Evolutionary conservation across 2,888 invertebrate genomes (phyloP), one percentile per base, ranked within the genome.

Genomic region (Augochlorella aurata): DNA sequence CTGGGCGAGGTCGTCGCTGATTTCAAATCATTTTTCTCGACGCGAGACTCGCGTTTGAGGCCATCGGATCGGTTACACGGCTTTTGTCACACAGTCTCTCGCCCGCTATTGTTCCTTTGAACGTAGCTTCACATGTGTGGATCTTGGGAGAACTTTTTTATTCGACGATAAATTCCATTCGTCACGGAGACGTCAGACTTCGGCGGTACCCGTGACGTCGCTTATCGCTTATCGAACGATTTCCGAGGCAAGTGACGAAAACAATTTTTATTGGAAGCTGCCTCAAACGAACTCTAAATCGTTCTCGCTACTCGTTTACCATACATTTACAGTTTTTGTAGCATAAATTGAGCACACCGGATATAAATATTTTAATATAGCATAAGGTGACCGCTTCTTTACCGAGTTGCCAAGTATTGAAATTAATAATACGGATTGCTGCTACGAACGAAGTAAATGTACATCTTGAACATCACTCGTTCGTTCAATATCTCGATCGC

Each of bases 81-180:
- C 77, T 77, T 77, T 82, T 72, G 54, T 77, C 82, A 71, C 54
- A 45, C 49, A 49, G 38, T 7, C 61, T 54, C 16, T 54, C 50
- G 54, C 49, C 45, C 61, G 66, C 49, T 21, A 74, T 77, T 72
- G 77, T 82, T 82, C 50, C 66, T 47, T 29, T 14, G 47, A 45
- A 9, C 61, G 63, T 54, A 77, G 61, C 71, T 69, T 76, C 73
- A 70, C 72, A 65, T 52, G n/a, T 21, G 47, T 12, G 10, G 7
- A 47, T 58, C 24, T 74, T 74, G 47, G 12, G 54, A 18, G 45
- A 74, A 71, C 65, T n/a, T 38, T 65, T 65, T 16, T 70, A 29
- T 38, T 12, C 9, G n/a, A 18, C 7, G 24, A 47, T 12, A 16
- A 58, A 29, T 49, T 52, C 58, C 10, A 45, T 49, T 21, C 2